phyloP scores from a whole-genome alignment of 2,888 invertebrate species.

The Deroplatys truncata region DNA sequence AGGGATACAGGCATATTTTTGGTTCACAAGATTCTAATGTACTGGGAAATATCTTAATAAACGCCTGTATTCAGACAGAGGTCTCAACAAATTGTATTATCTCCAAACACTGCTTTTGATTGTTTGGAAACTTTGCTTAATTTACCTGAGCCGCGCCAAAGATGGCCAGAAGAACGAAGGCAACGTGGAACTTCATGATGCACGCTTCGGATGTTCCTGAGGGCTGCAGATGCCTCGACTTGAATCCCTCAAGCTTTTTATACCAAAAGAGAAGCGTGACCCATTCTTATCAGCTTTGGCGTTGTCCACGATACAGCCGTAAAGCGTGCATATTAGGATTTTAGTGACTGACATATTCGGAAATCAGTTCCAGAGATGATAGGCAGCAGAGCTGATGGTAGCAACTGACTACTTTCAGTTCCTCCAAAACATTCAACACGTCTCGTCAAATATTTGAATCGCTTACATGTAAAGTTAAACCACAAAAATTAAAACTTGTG shows the following conservation, averaged over 20 bases:
- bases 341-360: not conserved
- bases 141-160: not conserved
- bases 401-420: too few species aligned
- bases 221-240: not conserved
- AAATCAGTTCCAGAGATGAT: not conserved
- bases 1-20: too few species aligned
- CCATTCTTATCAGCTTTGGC: not conserved
- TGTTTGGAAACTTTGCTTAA: too few species aligned
- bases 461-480: too few species aligned
- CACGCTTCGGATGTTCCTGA: not conserved
- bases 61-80: too few species aligned
- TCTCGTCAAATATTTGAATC: too few species aligned
- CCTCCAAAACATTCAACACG: too few species aligned
- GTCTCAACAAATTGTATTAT: too few species aligned
- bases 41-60: too few species aligned
- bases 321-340: not conserved
- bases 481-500: too few species aligned
- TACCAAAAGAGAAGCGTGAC: not conserved
- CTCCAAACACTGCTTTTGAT: too few species aligned
- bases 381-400: not conserved
- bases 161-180: not conserved
- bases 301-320: not conserved
- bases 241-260: not conserved
- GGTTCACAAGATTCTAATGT: too few species aligned
- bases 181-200: not conserved